Percentiles rank a stretch among this genome's conserved stretches.
These are phyloP conservation scores for Oreochromis mossambicus DNA, from an alignment of 2,797 vertebrate genomes.

Conservation along the genomic window DNA sequence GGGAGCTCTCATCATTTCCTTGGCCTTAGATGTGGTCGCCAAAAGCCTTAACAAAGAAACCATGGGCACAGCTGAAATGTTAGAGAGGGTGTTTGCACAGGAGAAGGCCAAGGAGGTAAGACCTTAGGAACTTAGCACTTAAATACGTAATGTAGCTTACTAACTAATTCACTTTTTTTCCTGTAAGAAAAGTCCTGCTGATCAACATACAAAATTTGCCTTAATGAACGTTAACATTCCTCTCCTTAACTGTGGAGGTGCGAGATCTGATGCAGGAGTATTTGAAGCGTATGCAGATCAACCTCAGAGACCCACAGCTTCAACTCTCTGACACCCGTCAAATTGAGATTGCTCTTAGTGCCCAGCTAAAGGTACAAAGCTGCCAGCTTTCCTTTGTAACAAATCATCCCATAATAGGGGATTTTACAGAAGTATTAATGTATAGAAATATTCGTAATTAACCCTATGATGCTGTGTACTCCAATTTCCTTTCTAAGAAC, in stretches of 20 bases:
- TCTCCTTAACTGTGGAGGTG: not conserved
- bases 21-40: not conserved
- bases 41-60: not conserved
- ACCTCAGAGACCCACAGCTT: not conserved
- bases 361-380: not conserved
- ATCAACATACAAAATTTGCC: not conserved
- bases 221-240: not conserved
- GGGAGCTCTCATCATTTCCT: not conserved
- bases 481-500: not conserved
- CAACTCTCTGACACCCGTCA: not conserved
- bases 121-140: not conserved
- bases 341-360: not conserved
- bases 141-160: no score
- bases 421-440: not conserved
- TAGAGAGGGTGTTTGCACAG: not conserved
- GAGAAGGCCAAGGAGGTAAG: not conserved
- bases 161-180: not conserved
- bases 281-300: not conserved
- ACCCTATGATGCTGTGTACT: not conserved
- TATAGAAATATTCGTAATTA: not conserved
- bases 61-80: not conserved
- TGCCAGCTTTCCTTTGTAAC: not conserved
- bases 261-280: not conserved
- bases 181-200: not conserved
- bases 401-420: not conserved